Evolutionary conservation across 2,113 vertebrate genomes (phyloP), one percentile per base, ranked within the genome.

Genomic region (Halcyon malimbica): DNA sequence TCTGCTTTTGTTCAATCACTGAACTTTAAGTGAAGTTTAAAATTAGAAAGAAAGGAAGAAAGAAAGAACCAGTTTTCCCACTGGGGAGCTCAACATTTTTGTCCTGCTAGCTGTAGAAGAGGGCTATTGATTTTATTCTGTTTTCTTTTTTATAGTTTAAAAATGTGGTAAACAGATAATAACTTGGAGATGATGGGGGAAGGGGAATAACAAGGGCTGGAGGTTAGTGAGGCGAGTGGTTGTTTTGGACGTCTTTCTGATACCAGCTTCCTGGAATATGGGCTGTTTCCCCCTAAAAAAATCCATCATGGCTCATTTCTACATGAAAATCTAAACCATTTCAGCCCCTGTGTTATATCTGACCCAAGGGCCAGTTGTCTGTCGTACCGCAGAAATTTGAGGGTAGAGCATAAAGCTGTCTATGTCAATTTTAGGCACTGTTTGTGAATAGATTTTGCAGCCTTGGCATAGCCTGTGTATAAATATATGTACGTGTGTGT

Each of bases 1-100:
- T 97, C 81, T 95, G 97, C 95, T 98, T 98, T 98, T 93, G 95
- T 97, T 98, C 93, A 94, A 76, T 93, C 94, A 64, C 96, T 95
- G 94, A 90, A 96, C 95, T 87, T 94, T 86, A 95, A 87, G 57
- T 95, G 90, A 94, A 83, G 67, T 94, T 96, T 91, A 95, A 94
- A 96, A 96, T 54, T 73, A 92, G 78, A 92, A 96, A 82, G 93
- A 81, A 91, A 76, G 70, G 64, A 89, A 28, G 91, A 91, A 80
- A 60, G 48, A 89, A 64, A 35, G 10, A 69, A 64, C 5, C 29
- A 70, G 12, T 75, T 93, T 91, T 94, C 77, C 70, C 56, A 80
- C 33, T 0, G 2, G 80, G 54, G 75, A 96, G 82, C 67, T 62
- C 79, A 95, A 89, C 37, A 41, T 46, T 93, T 89, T 74, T 94